Evolutionary conservation across 2,797 vertebrate species (phyloP).

Genomic region (Natrix natrix): DNA sequence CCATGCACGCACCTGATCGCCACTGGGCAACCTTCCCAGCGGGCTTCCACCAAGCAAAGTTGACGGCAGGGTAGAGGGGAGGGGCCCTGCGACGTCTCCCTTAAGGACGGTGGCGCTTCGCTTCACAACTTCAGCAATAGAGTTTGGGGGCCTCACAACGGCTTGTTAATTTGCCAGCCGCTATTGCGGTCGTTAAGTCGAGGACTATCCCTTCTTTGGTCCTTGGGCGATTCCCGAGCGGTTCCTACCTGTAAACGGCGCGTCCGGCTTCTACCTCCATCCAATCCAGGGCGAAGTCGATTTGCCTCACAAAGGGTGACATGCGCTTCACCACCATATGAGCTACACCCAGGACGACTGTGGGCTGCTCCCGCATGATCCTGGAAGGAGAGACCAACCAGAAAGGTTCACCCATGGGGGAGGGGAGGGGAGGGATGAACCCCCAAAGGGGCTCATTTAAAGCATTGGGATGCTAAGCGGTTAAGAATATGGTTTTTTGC

Average conservation of each 20-base stretch:
- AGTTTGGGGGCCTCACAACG: rapidly evolving
- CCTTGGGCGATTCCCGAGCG: not conserved
- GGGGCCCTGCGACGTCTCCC: no score
- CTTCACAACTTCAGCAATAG: no score
- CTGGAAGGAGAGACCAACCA: conserved; percentile 62
- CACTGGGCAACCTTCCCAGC: no score
- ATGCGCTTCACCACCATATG: conserved; percentile 88
- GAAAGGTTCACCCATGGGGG: not conserved
- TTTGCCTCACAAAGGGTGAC: conserved; percentile 90
- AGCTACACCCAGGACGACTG: conserved; percentile 85
- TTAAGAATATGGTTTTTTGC: not conserved
- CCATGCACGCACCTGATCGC: rapidly evolving
- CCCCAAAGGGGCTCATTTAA: not conserved
- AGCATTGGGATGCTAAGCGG: not conserved
- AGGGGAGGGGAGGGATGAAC: no score
- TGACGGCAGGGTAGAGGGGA: no score
- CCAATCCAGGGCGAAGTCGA: conserved; percentile 96
- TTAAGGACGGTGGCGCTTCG: no score
- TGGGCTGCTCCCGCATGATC: conserved; percentile 90
- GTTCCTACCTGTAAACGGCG: conserved; percentile 84
- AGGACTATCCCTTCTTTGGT: not conserved
- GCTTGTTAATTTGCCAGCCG: no score
- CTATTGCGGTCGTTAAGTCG: no score
- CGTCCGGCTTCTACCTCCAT: conserved; percentile 93
- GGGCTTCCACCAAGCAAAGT: no score